Evolutionary conservation across 2,113 vertebrate genomes (phyloP).

Genomic region (Brachirus orientalis): DNA sequence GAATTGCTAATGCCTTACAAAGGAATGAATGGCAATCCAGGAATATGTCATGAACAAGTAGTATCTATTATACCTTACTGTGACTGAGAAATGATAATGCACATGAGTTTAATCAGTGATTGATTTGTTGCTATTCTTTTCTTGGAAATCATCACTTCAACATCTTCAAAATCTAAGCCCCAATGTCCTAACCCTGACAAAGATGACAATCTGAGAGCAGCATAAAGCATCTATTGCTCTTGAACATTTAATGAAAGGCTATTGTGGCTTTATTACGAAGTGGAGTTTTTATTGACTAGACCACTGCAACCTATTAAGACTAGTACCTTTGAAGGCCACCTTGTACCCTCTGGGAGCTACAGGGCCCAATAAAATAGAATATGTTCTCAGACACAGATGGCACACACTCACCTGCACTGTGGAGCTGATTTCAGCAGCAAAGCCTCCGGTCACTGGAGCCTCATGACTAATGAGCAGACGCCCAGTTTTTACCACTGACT

Average conservation of each 20-base stretch:
- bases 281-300: slow-evolving; percentile 38
- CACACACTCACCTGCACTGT: slow-evolving; percentile 90
- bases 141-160: background rate
- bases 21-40: background rate
- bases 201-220: no score
- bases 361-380: slow-evolving; percentile 32
- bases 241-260: slow-evolving; percentile 30
- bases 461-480: slow-evolving; percentile 95
- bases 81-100: no score
- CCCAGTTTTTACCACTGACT: slow-evolving; percentile 97
- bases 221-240: no score
- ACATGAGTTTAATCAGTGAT: background rate
- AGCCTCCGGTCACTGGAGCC: slow-evolving; percentile 95
- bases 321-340: slow-evolving; percentile 26
- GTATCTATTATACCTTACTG: no score
- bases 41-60: background rate
- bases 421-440: slow-evolving; percentile 95
- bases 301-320: slow-evolving; percentile 22
- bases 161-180: no score
- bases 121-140: background rate
- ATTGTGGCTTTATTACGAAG: slow-evolving; percentile 47
- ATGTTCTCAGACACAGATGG: background rate
- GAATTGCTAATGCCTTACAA: background rate
- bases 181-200: background rate
- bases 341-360: slow-evolving; percentile 1